Conservation (phyloP, 2,888 invertebrate genomes). For the Baronia brevicornis region DNA sequence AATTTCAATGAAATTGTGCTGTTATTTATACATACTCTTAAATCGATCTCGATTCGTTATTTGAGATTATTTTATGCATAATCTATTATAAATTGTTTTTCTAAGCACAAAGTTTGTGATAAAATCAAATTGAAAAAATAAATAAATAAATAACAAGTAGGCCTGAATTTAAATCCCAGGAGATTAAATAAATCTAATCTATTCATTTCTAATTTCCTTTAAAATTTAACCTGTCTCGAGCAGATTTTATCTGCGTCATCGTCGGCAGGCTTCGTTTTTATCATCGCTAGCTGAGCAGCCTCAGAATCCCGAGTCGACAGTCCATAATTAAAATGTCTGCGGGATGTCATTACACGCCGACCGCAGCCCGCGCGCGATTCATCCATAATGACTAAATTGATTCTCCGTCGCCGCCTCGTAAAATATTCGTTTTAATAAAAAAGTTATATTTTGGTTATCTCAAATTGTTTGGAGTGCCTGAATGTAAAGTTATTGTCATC, state of each 20-base stretch:
- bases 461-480: slow-evolving; percentile 3
- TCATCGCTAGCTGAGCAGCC: slow-evolving; percentile 41
- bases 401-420: slow-evolving; percentile 46
- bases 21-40: too few relatives aligned
- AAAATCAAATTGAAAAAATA: not conserved
- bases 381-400: slow-evolving; percentile 62
- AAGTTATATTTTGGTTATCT: slow-evolving; percentile 7
- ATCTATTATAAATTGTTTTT: too few relatives aligned
- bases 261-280: slow-evolving; percentile 52
- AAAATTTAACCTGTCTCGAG: slow-evolving; percentile 58
- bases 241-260: slow-evolving; percentile 64
- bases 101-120: too few relatives aligned
- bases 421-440: slow-evolving; percentile 32
- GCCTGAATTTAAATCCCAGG: too few relatives aligned
- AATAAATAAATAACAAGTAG: too few relatives aligned
- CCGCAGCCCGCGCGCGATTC: slow-evolving; percentile 38
- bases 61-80: too few relatives aligned
- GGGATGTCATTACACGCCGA: slow-evolving; percentile 51
- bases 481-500: slow-evolving; percentile 6
- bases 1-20: too few relatives aligned
- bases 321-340: slow-evolving; percentile 71
- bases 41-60: too few relatives aligned
- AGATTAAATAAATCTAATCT: too few relatives aligned
- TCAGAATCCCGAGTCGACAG: slow-evolving; percentile 52
- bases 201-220: slow-evolving; percentile 66